Conservation (phyloP, 2,113 vertebrate species). For the Hippoglossus stenolepis region DNA sequence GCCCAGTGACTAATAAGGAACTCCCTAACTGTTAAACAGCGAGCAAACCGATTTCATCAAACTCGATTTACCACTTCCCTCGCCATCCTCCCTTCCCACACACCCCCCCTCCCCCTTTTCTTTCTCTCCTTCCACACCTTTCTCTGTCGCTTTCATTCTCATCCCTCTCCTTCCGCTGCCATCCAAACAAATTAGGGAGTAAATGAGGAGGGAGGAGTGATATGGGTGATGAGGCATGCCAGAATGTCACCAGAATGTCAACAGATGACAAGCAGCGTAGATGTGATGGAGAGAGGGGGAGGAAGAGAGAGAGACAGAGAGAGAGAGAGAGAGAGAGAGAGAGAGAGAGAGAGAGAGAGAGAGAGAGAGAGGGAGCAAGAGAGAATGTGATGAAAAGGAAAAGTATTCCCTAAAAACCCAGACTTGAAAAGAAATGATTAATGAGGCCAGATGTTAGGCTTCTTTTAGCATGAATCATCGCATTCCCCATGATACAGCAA, state of each 20-base stretch:
- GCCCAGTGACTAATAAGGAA: constrained; percentile 62
- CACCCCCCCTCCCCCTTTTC: not conserved
- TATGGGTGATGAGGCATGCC: constrained; percentile 63
- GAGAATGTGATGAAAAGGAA: constrained; percentile 42
- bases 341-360: constrained; percentile 27
- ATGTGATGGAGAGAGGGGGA: constrained; percentile 1
- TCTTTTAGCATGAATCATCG: constrained; percentile 69
- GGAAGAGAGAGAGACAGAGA: constrained; percentile 15
- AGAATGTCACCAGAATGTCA: constrained; percentile 60
- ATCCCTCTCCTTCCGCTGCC: constrained; percentile 19
- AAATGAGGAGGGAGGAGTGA: constrained; percentile 72
- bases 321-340: constrained; percentile 21
- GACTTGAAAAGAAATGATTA: constrained; percentile 75
- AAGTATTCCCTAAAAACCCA: constrained; percentile 59
- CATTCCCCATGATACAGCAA: constrained; percentile 69
- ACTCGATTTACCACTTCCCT: constrained; percentile 50
- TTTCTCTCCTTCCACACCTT: constrained; percentile 33
- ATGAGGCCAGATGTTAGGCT: constrained; percentile 77
- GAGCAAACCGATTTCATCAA: constrained; percentile 42
- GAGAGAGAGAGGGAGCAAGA: constrained; percentile 30
- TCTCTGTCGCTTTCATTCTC: constrained; percentile 8
- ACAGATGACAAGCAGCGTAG: constrained; percentile 61
- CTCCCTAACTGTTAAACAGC: constrained; percentile 58
- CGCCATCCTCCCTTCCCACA: not conserved
- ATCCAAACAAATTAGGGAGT: constrained; percentile 72